These are phyloP conservation scores for Melinaea marsaeus DNA, from an alignment of 2,888 invertebrate genomes.

Conservation along the genomic window DNA sequence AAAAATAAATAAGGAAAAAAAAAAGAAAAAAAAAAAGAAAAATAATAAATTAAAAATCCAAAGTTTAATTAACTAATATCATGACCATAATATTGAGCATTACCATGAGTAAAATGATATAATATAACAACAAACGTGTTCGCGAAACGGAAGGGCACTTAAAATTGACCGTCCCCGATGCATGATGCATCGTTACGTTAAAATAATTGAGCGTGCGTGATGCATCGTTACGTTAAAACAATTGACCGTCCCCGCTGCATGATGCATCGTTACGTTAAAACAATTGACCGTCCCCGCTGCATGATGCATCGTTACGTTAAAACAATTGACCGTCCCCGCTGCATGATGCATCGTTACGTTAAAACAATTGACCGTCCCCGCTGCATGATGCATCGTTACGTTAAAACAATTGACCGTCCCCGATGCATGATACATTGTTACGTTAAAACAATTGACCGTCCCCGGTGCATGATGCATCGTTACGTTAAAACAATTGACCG, in stretches of 20 bases:
- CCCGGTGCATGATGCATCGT: conserved; percentile 16
- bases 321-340: too few species aligned
- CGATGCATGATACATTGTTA: too few species aligned
- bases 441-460: conserved; percentile 59
- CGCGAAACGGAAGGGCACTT: conserved; percentile 68
- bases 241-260: conserved; percentile 19
- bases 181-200: conserved; percentile 22
- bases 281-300: conserved; percentile 16
- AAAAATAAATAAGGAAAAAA: conserved; percentile 53
- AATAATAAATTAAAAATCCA: conserved; percentile 51
- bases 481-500: conserved; percentile 27
- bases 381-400: too few species aligned
- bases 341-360: too few species aligned
- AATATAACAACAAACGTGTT: conserved; percentile 51
- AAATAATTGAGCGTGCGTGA: conserved; percentile 57
- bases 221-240: conserved; percentile 25
- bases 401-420: too few species aligned
- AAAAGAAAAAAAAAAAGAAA: conserved; percentile 51
- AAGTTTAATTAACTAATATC: conserved; percentile 67
- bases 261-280: conserved; percentile 23
- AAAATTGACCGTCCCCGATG: conserved; percentile 64
- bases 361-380: too few species aligned
- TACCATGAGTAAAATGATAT: conserved; percentile 71
- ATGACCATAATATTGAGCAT: conserved; percentile 74
- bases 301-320: too few species aligned